These are phyloP conservation scores for Lepidostoma basale DNA, from an alignment of 1,140 invertebrate genomes.

Conservation along the genomic window DNA sequence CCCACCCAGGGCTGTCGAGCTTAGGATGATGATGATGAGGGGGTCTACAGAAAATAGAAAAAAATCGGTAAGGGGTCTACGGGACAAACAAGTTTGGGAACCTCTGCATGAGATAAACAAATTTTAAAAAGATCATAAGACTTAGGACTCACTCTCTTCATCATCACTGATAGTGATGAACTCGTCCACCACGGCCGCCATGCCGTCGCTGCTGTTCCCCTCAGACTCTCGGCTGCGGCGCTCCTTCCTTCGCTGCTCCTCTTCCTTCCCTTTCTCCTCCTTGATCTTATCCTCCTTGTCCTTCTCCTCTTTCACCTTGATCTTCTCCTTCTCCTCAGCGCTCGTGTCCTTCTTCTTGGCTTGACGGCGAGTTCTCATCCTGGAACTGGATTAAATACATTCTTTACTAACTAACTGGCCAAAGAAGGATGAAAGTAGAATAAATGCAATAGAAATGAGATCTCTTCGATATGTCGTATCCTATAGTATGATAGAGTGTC, in stretches of 20 bases:
- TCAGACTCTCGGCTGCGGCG: conserved; percentile 24
- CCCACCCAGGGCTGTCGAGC: no score
- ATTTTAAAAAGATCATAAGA: no score
- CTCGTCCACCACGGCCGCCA: conserved; percentile 16
- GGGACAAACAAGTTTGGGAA: no score
- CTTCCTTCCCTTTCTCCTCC: conserved; percentile 3
- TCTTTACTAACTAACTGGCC: no score
- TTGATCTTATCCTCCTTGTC: conserved; percentile 39
- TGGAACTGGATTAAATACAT: conserved; percentile 5
- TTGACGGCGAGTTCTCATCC: conserved; percentile 15
- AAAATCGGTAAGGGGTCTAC: no score
- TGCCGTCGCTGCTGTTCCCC: conserved; percentile 53
- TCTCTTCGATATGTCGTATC: no score
- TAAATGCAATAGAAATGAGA: no score
- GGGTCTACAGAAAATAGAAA: no score
- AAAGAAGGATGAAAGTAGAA: no score
- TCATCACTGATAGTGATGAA: conserved; percentile 69
- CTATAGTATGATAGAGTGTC: no score
- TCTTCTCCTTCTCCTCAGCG: conserved; percentile 41
- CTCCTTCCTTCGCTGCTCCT: background rate
- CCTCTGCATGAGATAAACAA: no score
- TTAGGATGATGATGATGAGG: no score
- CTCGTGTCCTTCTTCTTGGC: background rate
- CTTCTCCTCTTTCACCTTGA: background rate
- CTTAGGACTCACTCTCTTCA: conserved; percentile 57